Evolutionary conservation across 2,888 invertebrate species (phyloP).

Genomic region (Tolmerus cingulatus): DNA sequence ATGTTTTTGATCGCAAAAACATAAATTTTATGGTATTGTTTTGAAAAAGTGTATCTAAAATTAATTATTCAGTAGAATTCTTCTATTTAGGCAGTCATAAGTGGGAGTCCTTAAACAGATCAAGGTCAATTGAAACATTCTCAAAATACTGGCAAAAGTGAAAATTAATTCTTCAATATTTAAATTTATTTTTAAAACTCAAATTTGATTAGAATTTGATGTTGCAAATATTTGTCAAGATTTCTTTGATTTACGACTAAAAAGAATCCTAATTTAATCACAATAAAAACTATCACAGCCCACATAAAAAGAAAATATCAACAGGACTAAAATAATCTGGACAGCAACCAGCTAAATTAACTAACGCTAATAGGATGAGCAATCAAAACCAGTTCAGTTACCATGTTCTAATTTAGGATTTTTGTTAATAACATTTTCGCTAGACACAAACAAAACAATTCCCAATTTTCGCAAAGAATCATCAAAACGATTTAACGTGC

Average conservation of each 20-base stretch:
- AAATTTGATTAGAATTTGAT: background rate
- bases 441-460: background rate
- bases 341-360: background rate
- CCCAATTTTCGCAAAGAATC: slow-evolving; percentile 5
- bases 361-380: background rate
- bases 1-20: too few relatives aligned
- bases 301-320: background rate
- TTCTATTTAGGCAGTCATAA: background rate
- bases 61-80: background rate
- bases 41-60: background rate
- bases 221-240: background rate
- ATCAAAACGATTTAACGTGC: background rate
- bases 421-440: background rate
- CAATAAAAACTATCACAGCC: background rate
- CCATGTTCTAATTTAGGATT: background rate
- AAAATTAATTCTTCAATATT: background rate
- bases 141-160: background rate
- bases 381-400: slow-evolving; percentile 13
- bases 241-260: background rate
- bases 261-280: background rate
- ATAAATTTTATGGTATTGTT: too few relatives aligned
- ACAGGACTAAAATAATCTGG: background rate
- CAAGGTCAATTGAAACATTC: background rate
- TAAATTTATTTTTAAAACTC: background rate
- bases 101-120: background rate